Evolutionary conservation across 2,113 vertebrate species (phyloP).

Genomic region (Argyrosomus japonicus): DNA sequence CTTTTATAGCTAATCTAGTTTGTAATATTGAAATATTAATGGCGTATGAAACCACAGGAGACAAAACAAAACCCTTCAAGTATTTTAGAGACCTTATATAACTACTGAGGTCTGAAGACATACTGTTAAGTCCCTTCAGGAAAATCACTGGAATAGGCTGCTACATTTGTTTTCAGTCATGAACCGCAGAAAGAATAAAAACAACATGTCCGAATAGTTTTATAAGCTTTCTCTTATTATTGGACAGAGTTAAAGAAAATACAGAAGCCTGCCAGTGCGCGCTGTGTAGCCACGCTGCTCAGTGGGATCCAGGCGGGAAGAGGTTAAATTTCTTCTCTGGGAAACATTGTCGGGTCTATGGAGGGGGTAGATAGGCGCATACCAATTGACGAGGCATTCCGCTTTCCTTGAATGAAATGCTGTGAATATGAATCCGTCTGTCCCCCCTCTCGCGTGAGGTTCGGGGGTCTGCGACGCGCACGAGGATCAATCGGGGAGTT

Average conservation of each 20-base stretch:
- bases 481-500: slow-evolving; percentile 33
- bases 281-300: slow-evolving; percentile 29
- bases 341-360: slow-evolving; percentile 70
- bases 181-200: slow-evolving; percentile 33
- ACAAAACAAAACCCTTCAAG: slow-evolving; percentile 44
- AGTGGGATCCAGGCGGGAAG: slow-evolving; percentile 72
- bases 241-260: slow-evolving; percentile 20
- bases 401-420: slow-evolving; percentile 82
- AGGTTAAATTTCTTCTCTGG: slow-evolving; percentile 80
- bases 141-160: background rate
- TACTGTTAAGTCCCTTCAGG: slow-evolving; percentile 6
- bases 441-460: slow-evolving; percentile 73
- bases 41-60: slow-evolving; percentile 39
- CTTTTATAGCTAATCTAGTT: background rate
- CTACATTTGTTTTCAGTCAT: slow-evolving; percentile 6
- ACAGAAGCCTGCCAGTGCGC: slow-evolving; percentile 15
- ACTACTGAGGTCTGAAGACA: slow-evolving; percentile 29
- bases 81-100: slow-evolving; percentile 30
- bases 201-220: slow-evolving; percentile 26
- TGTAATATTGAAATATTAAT: slow-evolving; percentile 16
- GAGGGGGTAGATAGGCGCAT: slow-evolving; percentile 69
- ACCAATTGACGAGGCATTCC: slow-evolving; percentile 76
- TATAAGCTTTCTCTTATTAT: slow-evolving; percentile 27
- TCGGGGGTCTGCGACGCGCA: slow-evolving; percentile 60
- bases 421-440: slow-evolving; percentile 69